A percentile compares a stretch with the other conserved stretches of the same genome.
Conservation (phyloP, 2,113 vertebrate species). For the Astatoreochromis straeleni region DNA sequence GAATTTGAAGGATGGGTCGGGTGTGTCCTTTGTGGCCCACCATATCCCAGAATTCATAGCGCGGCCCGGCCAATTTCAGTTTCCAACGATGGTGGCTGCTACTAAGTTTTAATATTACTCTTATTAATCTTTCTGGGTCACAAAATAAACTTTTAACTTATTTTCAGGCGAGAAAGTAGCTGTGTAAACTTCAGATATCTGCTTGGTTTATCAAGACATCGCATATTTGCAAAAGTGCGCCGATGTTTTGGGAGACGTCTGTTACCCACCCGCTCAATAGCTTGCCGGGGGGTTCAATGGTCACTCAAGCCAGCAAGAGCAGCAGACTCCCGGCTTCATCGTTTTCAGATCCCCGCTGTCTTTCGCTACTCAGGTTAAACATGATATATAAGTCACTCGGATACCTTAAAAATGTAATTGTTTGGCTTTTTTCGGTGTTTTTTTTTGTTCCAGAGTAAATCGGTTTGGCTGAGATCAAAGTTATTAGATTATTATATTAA, state of each 20-base stretch:
- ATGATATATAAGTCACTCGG: not conserved
- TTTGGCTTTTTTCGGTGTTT: not conserved
- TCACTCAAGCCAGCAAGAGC: fast-evolving
- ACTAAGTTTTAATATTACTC: not conserved
- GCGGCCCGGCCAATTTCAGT: fast-evolving
- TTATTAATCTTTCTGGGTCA: not conserved
- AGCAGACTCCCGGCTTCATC: not conserved
- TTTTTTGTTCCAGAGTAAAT: not conserved
- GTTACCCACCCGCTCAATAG: fast-evolving
- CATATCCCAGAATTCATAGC: not conserved
- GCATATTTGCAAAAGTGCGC: not conserved
- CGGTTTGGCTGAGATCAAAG: not conserved
- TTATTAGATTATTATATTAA: not conserved
- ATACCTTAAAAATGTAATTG: not conserved
- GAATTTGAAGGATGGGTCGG: not conserved
- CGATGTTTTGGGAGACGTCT: not conserved
- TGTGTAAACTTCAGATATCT: not conserved
- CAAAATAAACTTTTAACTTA: not conserved
- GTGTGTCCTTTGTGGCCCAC: not conserved
- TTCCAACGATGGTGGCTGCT: fast-evolving
- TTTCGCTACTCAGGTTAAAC: not conserved
- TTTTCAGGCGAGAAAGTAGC: not conserved
- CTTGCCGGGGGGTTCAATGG: fast-evolving
- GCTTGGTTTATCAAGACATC: not conserved
- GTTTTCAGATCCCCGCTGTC: not conserved